A percentile compares a stretch with the other conserved stretches of the same genome.
phyloP scores from a whole-genome alignment of 2,797 vertebrate species.

The Tenualosa ilisha region DNA sequence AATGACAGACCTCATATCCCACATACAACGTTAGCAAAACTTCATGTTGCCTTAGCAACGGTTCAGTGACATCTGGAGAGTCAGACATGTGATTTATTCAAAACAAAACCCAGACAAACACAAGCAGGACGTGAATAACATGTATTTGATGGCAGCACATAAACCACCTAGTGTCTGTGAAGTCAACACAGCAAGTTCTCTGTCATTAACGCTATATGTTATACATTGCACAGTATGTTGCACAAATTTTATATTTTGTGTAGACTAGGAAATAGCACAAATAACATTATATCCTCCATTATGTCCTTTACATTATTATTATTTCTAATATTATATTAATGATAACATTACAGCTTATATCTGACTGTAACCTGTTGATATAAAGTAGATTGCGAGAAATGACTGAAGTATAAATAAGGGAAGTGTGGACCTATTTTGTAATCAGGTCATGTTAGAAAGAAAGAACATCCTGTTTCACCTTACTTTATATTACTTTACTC shows the following conservation, averaged over 20 bases:
- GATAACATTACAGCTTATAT: too few species aligned
- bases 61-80: background rate
- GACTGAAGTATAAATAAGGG: too few species aligned
- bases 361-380: too few species aligned
- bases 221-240: background rate
- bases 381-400: too few species aligned
- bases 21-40: background rate
- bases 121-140: background rate
- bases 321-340: too few species aligned
- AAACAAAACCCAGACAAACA: background rate
- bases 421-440: background rate
- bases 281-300: too few species aligned
- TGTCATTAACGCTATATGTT: background rate
- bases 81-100: background rate
- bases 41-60: background rate
- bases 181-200: background rate
- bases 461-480: background rate
- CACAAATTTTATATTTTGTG: too few species aligned
- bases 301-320: too few species aligned
- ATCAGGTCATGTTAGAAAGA: background rate
- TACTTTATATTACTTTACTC: background rate
- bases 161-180: background rate
- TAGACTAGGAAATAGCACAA: too few species aligned
- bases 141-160: too few species aligned
- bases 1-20: background rate